Evolutionary conservation across 92 coral and sea anemone genomes (phyloP).

Genomic region (Isaurus tuberculatus): DNA sequence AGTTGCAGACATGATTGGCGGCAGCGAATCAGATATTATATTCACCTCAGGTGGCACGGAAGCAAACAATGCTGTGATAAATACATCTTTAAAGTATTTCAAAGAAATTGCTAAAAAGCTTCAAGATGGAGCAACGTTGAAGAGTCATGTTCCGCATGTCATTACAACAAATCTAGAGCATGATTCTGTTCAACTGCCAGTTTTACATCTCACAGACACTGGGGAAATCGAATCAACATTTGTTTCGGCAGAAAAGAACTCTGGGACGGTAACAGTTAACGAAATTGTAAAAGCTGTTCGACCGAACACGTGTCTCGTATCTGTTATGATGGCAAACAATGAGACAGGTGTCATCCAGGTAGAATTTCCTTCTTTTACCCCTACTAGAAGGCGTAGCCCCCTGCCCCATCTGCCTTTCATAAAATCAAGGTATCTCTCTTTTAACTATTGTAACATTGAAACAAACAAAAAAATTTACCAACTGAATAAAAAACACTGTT

Average conservation of each 20-base stretch:
- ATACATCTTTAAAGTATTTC: conserved; percentile 71
- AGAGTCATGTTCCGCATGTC: conserved; percentile 70
- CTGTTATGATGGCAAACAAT: conserved; percentile 96
- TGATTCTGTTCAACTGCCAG: conserved; percentile 83
- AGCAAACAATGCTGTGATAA: conserved; percentile 87
- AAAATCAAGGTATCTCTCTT: too few species aligned
- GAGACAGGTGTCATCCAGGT: conserved; percentile 99
- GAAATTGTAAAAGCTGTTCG: conserved; percentile 70
- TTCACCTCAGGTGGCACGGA: conserved; percentile 98
- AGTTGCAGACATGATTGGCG: conserved; percentile 84
- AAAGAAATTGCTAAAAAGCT: conserved; percentile 28
- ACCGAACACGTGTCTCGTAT: conserved; percentile 91
- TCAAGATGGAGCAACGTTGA: conserved; percentile 4
- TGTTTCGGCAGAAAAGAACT: conserved; percentile 74
- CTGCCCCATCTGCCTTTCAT: too few species aligned
- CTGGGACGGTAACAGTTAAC: conserved; percentile 89
- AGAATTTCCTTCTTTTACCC: neutral
- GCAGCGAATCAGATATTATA: conserved; percentile 72
- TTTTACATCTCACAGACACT: conserved; percentile 56
- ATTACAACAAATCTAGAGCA: conserved; percentile 95
- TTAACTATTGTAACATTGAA: too few species aligned
- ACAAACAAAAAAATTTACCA: too few species aligned
- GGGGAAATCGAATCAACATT: conserved; percentile 72
- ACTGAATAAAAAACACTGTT: too few species aligned
- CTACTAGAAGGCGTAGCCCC: too few species aligned